A percentile compares a stretch with the other conserved stretches of the same genome.
Conservation (phyloP, 1,140 invertebrate genomes). For the Scaptomyza pallida region DNA sequence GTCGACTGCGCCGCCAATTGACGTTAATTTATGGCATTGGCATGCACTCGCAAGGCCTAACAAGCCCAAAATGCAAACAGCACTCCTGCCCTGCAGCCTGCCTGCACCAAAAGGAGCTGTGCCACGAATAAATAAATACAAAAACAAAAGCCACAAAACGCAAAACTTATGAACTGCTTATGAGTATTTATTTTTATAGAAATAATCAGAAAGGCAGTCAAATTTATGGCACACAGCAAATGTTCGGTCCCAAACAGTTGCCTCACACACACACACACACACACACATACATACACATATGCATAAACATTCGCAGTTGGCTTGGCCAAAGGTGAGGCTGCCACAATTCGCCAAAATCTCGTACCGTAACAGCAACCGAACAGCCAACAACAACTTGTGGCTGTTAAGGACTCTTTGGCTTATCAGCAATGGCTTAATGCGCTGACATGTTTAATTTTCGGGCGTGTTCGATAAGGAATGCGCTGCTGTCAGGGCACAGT, state of each 20-base stretch:
- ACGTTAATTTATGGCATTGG: constrained; percentile 80
- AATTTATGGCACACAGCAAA: constrained; percentile 64
- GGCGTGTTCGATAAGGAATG: constrained; percentile 53
- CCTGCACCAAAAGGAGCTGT: constrained; percentile 14
- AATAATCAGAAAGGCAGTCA: constrained; percentile 75
- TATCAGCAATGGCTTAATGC: constrained; percentile 65
- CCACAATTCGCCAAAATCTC: constrained; percentile 12
- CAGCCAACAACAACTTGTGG: not conserved
- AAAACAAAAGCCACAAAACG: constrained; percentile 55
- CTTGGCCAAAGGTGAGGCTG: constrained; percentile 37
- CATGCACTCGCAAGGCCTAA: constrained; percentile 56
- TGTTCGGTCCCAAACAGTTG: constrained; percentile 6
- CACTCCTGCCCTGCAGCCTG: constrained; percentile 13
- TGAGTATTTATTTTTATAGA: constrained; percentile 80
- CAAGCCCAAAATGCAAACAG: constrained; percentile 51
- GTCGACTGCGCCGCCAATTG: constrained; percentile 63
- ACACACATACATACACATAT: not conserved
- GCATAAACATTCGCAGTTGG: constrained; percentile 13
- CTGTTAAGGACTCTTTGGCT: constrained; percentile 33
- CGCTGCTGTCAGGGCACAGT: constrained; percentile 42
- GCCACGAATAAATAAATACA: constrained; percentile 12
- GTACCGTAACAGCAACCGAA: constrained; percentile 7
- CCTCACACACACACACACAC: not conserved
- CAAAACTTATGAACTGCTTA: constrained; percentile 78
- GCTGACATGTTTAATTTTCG: constrained; percentile 79